Conservation (phyloP, 2,113 vertebrate species). For the Phyllopteryx taeniolatus region DNA sequence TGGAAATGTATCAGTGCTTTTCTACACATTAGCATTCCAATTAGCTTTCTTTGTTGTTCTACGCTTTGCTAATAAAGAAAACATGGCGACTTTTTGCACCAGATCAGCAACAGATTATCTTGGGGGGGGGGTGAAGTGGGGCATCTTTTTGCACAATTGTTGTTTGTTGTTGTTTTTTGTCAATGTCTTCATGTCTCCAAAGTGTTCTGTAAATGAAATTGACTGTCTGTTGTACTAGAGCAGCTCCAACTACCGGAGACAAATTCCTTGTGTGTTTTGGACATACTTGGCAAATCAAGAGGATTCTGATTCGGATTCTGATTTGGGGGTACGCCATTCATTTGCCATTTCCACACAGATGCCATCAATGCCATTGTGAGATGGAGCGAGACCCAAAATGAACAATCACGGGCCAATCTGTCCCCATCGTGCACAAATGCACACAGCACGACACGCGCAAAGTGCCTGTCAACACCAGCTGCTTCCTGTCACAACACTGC, state of each 20-base stretch:
- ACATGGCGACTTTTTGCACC: conserved; percentile 23
- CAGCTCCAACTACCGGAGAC: too few species aligned
- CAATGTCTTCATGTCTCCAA: too few species aligned
- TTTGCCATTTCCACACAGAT: conserved; percentile 60
- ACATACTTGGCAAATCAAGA: too few species aligned
- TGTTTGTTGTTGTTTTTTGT: too few species aligned
- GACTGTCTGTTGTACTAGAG: too few species aligned
- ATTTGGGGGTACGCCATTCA: conserved; percentile 55
- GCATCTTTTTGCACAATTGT: too few species aligned
- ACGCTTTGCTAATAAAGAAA: conserved; percentile 28
- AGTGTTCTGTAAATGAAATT: too few species aligned
- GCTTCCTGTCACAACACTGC: conserved; percentile 66
- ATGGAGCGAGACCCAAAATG: conserved; percentile 55
- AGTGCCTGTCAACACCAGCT: conserved; percentile 65
- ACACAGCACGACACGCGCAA: conserved; percentile 4
- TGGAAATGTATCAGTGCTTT: conserved; percentile 26
- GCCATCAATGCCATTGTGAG: conserved; percentile 65
- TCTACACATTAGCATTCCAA: conserved; percentile 25
- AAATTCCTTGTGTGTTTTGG: too few species aligned
- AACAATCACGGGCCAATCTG: conserved; percentile 72
- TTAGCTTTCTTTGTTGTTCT: conserved; percentile 19
- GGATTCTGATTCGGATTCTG: too few species aligned
- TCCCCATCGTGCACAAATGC: conserved; percentile 57
- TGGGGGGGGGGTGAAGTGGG: conserved; percentile 37
- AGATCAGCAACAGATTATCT: conserved; percentile 27